Percentiles rank a stretch among this genome's conserved stretches.
These are phyloP conservation scores for Agonopterix arenella DNA, from an alignment of 2,888 invertebrate species.

Conservation along the genomic window DNA sequence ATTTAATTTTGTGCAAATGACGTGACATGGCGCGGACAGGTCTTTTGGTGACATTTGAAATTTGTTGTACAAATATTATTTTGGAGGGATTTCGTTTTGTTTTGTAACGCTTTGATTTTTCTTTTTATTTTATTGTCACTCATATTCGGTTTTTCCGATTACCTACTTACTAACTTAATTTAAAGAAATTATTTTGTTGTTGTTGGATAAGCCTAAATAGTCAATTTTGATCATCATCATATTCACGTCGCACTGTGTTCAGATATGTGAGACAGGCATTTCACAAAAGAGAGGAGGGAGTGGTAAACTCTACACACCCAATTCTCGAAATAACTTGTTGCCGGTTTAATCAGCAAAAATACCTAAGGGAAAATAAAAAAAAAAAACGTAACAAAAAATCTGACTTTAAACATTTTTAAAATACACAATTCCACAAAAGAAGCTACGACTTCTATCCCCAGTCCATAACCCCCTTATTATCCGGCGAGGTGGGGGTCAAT, in stretches of 20 bases:
- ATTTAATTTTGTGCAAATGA: constrained; percentile 73
- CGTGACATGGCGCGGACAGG: constrained; percentile 33
- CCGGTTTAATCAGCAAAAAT: background rate
- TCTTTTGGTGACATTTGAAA: constrained; percentile 18
- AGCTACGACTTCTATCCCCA: constrained; percentile 47
- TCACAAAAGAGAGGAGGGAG: too few species aligned
- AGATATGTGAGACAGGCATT: too few species aligned
- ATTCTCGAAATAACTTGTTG: too few species aligned
- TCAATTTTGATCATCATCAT: too few species aligned
- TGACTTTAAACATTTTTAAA: constrained; percentile 21
- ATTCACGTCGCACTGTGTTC: too few species aligned
- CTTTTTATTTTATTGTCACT: too few species aligned
- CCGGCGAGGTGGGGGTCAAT: constrained; percentile 49
- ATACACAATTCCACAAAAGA: constrained; percentile 53
- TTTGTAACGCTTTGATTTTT: background rate
- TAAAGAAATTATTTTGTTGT: too few species aligned
- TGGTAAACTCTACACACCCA: too few species aligned
- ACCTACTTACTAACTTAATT: too few species aligned
- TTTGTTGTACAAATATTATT: constrained; percentile 11
- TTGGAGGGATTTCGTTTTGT: constrained; percentile 4
- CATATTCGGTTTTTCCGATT: too few species aligned
- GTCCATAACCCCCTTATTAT: constrained; percentile 65
- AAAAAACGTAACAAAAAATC: background rate
- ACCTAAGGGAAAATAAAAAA: too few species aligned
- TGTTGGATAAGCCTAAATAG: too few species aligned